These are phyloP conservation scores for Acridotheres tristis DNA, from an alignment of 2,797 vertebrate species.

Conservation along the genomic window DNA sequence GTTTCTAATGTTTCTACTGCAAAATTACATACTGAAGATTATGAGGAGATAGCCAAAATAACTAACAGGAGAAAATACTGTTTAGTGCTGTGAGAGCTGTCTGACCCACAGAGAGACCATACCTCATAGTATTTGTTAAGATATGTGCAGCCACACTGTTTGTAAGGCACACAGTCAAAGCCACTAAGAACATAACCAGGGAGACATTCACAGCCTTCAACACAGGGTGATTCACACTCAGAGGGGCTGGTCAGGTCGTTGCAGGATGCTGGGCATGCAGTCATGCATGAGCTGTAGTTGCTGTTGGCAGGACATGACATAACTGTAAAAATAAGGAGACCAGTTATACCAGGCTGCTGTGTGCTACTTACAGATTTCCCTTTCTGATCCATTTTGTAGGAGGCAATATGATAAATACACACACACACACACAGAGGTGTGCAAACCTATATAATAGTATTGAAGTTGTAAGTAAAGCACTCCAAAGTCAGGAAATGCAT, in stretches of 20 bases:
- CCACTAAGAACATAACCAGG: constrained; percentile 69
- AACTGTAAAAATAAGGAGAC: constrained; percentile 26
- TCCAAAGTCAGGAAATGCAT: background rate
- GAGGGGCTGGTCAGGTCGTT: constrained; percentile 54
- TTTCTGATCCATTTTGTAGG: background rate
- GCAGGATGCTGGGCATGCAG: constrained; percentile 72
- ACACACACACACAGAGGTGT: background rate
- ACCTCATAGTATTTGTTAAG: constrained; percentile 70
- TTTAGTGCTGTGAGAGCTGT: background rate
- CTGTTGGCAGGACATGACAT: constrained; percentile 63
- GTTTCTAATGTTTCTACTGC: background rate
- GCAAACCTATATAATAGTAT: background rate
- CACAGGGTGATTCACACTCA: constrained; percentile 55
- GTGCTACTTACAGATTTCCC: background rate
- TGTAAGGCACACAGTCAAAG: constrained; percentile 69
- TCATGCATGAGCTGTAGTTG: constrained; percentile 58
- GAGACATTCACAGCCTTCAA: constrained; percentile 73
- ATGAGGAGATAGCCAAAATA: background rate
- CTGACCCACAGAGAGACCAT: background rate
- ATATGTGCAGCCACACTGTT: constrained; percentile 69
- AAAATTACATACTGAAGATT: background rate
- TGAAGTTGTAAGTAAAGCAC: background rate
- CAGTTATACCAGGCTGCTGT: background rate
- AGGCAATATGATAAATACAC: background rate
- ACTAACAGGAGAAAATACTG: background rate